Percentiles rank a stretch among this genome's conserved stretches.
Conservation (phyloP, 2,888 invertebrate species). For the Byasa hedistus region DNA sequence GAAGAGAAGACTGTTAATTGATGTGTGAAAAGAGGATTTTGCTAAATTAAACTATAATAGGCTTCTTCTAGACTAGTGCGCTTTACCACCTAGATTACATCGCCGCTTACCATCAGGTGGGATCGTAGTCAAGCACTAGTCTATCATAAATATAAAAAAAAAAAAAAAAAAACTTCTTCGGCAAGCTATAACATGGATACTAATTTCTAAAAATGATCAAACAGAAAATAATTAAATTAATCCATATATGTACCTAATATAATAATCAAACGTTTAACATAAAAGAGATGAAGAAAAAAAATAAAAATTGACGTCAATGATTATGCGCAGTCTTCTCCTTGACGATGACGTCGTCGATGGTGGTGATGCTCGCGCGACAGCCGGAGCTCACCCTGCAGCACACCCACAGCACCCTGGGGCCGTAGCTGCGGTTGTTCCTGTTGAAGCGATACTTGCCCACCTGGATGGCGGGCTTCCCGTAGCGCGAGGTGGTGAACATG, state of each 20-base stretch:
- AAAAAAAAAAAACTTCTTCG: no score
- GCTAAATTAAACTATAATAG: no score
- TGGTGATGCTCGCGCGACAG: slow-evolving; percentile 39
- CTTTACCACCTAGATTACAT: no score
- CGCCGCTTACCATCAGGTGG: no score
- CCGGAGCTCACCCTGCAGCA: slow-evolving; percentile 39
- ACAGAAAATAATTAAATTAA: no score
- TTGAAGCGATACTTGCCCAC: slow-evolving; percentile 40
- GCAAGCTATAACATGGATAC: no score
- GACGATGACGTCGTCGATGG: slow-evolving; percentile 38
- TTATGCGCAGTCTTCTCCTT: slow-evolving; percentile 39
- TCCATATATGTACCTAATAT: neutral
- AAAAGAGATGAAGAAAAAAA: neutral
- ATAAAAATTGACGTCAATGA: slow-evolving; percentile 32
- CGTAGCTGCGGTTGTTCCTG: slow-evolving; percentile 37
- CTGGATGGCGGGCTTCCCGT: slow-evolving; percentile 40
- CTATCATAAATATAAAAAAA: no score
- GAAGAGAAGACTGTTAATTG: no score
- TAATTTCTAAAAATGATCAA: no score
- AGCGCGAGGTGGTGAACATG: slow-evolving; percentile 40
- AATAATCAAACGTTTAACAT: neutral
- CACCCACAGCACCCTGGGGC: slow-evolving; percentile 36
- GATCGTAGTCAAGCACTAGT: no score
- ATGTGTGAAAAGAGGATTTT: no score
- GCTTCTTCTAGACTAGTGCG: no score